These are phyloP conservation scores for Lindbergichthys nudifrons DNA, from an alignment of 2,797 vertebrate species.

Conservation along the genomic window DNA sequence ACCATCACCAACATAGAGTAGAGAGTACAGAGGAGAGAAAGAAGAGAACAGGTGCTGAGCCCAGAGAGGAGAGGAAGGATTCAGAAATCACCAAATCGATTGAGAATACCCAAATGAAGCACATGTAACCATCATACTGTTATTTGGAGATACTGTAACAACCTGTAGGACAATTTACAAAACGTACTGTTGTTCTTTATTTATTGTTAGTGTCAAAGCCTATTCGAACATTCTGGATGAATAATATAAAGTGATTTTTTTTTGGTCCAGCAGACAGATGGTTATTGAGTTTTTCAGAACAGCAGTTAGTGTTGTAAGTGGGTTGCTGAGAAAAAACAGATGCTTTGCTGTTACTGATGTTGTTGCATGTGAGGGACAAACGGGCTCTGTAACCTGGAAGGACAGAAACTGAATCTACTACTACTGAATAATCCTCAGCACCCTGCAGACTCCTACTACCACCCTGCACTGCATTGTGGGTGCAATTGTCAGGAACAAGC, in stretches of 20 bases:
- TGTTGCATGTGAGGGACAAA: neutral
- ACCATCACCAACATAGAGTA: conserved; percentile 45
- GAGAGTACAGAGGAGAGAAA: neutral
- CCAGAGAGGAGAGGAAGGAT: neutral
- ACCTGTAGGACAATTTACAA: too few relatives aligned
- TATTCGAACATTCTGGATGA: neutral
- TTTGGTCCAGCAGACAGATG: neutral
- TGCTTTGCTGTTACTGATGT: neutral
- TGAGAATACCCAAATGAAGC: neutral
- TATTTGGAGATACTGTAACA: too few relatives aligned
- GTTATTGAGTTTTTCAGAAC: neutral
- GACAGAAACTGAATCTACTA: too few relatives aligned
- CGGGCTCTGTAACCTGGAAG: neutral
- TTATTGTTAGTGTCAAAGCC: neutral
- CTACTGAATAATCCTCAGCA: neutral
- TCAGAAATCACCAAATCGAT: neutral
- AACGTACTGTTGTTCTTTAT: neutral
- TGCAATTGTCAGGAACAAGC: neutral
- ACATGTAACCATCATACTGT: neutral
- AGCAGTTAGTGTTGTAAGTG: neutral
- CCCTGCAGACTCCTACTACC: neutral
- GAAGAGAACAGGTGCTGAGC: neutral
- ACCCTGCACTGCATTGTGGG: neutral
- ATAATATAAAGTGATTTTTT: neutral
- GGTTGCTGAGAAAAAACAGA: neutral